Conservation (phyloP, 2,113 vertebrate genomes). For the Emberiza fucata region DNA sequence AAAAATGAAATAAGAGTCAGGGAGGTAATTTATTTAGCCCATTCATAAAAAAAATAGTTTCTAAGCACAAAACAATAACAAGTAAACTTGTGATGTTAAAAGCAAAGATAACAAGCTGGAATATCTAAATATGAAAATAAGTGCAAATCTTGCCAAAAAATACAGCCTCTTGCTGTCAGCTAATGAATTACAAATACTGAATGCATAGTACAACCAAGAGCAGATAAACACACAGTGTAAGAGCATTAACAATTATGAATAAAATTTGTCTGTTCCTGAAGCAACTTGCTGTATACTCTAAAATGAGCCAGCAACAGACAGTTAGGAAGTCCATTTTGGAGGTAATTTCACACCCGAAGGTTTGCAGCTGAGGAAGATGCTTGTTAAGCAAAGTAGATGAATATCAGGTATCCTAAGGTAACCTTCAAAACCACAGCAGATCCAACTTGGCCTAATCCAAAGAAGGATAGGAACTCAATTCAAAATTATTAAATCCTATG, state of each 20-base stretch:
- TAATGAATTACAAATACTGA: background rate
- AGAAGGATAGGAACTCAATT: background rate
- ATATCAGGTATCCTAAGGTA: background rate
- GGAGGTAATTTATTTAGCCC: background rate
- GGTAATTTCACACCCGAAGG: background rate
- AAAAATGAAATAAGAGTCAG: background rate
- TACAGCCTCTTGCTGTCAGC: background rate
- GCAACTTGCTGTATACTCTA: background rate
- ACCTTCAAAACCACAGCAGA: background rate
- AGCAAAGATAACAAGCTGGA: background rate
- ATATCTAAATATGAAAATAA: background rate
- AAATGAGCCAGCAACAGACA: background rate
- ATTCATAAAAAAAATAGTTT: background rate
- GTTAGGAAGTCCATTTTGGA: background rate
- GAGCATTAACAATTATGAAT: background rate
- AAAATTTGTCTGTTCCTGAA: background rate
- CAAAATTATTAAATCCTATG: background rate
- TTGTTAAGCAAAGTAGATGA: background rate
- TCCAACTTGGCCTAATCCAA: background rate
- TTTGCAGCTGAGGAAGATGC: background rate
- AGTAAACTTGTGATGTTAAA: background rate
- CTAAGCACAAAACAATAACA: background rate
- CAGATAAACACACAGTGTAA: background rate
- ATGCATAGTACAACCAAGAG: background rate
- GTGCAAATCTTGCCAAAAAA: background rate